Base-by-base conservation (phyloP, 2,888 invertebrate species). In the Lithodes maja region DNA sequence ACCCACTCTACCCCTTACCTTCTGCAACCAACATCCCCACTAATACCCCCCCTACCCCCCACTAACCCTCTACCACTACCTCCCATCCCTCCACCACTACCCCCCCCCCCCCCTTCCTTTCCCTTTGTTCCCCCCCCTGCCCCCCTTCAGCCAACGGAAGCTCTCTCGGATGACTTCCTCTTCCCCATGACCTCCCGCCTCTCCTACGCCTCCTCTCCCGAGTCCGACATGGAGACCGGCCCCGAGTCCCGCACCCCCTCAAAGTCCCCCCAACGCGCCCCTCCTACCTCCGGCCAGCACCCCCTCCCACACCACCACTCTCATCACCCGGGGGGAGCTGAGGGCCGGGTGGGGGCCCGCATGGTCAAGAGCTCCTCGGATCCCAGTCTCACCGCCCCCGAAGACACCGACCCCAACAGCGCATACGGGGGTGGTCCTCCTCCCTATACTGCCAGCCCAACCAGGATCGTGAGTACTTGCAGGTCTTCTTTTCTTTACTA, bases 151-250 rank as follows among this genome's bases (percentile, higher is more conserved):
- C 98, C 98, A 94, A 98, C 98, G 94, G 98, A 99, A 95, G 97
- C 98, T 94, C 95, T 99, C 94, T 98, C 98, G 93, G 99, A 99
- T 95, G 99, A 99, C 96, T 98, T 99, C 96, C 96, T 99, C 94
- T 99, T 99, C 95, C 99, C 99, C 94, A 98, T 99, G 98, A 97
- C 97, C 93, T 97, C 97, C 93, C 96, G 98, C 94, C 95, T 98
- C 93, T 98, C 98, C 93, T 98, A 98, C 94, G 98, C 98, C 92
- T 98, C 98, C 93, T 98, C 98, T 94, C 98, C 98, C 92, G 98
- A 99, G 95, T 98, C 98, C 94, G 99, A 99, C 94, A 95, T 97
- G 94, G 98, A 98, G 79, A 90, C 90, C 7, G 91, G 91, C 50
- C 85, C 90, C n/a, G 92, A 92, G 69, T 89, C 92, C 84, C 94